Percentiles rank a stretch among this genome's conserved stretches.
Conservation (phyloP, 2,888 invertebrate genomes). For the Onthophagus sagittarius region DNA sequence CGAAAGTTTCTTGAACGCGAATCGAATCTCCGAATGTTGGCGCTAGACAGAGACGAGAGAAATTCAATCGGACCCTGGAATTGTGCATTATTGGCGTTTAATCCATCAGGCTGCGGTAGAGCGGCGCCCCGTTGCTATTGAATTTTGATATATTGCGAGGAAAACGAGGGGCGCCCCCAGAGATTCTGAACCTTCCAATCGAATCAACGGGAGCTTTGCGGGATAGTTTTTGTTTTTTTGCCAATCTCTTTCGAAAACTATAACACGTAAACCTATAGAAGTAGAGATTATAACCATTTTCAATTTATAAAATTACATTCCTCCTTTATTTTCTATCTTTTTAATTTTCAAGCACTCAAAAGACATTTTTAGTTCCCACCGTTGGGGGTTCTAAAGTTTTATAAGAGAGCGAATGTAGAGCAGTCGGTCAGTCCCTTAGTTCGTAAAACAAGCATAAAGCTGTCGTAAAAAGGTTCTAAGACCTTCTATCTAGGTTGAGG, state of each 20-base stretch:
- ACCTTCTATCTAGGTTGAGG: not conserved
- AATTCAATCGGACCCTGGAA: not conserved
- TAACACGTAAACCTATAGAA: not conserved
- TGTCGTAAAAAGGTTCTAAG: not conserved
- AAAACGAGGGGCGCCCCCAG: not conserved
- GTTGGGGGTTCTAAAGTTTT: not conserved
- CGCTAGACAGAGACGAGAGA: not conserved
- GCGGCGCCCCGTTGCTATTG: not conserved
- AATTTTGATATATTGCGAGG: not conserved
- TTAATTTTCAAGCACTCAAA: not conserved
- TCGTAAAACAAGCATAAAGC: not conserved
- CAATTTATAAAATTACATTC: not conserved
- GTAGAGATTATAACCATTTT: not conserved
- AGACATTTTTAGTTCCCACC: not conserved
- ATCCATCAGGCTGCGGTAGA: not conserved
- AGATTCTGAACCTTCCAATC: not conserved
- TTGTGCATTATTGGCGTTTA: not conserved
- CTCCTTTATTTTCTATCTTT: not conserved
- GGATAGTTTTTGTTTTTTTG: not conserved
- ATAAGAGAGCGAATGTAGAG: not conserved
- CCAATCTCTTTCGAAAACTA: not conserved
- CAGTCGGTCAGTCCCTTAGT: not conserved
- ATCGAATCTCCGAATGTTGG: not conserved
- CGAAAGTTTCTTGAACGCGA: conserved; percentile 5
- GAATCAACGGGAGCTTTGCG: not conserved